Evolutionary conservation across 2,888 invertebrate species (phyloP).

Genomic region (Ditylenchus weischeri): DNA sequence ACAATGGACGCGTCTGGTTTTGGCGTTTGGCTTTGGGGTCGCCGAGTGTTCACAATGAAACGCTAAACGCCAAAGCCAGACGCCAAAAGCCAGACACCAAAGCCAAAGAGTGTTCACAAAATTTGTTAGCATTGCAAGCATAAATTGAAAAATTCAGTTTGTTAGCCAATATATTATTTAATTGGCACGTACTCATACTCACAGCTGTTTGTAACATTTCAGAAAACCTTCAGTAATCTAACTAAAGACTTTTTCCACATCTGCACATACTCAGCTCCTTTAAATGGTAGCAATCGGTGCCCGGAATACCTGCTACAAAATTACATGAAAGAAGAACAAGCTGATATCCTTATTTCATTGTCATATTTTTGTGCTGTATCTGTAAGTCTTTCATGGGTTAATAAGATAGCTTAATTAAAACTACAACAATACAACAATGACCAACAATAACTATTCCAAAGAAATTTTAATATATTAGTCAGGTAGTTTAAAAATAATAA

Average conservation of each 20-base stretch:
- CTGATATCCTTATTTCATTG: neutral
- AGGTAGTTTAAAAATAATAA: too few species aligned
- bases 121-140: neutral
- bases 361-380: neutral
- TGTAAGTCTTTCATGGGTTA: neutral
- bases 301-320: neutral
- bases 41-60: too few species aligned
- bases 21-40: too few species aligned
- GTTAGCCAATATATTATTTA: neutral
- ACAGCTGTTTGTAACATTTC: conserved; percentile 13
- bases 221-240: conserved; percentile 45
- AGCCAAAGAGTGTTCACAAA: too few species aligned
- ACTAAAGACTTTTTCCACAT: conserved; percentile 47
- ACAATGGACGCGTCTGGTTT: too few species aligned
- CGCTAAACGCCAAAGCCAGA: too few species aligned
- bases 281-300: neutral
- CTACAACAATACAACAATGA: too few species aligned
- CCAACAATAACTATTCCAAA: too few species aligned
- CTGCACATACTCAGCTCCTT: conserved; percentile 41
- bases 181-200: neutral
- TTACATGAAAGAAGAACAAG: neutral
- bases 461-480: too few species aligned
- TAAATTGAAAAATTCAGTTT: neutral
- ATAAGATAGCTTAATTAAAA: too few species aligned
- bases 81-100: too few species aligned